Percentiles rank a stretch among this genome's conserved stretches.
Evolutionary conservation across 1,140 invertebrate species (phyloP).

Genomic region (Matsumurasca onukii): DNA sequence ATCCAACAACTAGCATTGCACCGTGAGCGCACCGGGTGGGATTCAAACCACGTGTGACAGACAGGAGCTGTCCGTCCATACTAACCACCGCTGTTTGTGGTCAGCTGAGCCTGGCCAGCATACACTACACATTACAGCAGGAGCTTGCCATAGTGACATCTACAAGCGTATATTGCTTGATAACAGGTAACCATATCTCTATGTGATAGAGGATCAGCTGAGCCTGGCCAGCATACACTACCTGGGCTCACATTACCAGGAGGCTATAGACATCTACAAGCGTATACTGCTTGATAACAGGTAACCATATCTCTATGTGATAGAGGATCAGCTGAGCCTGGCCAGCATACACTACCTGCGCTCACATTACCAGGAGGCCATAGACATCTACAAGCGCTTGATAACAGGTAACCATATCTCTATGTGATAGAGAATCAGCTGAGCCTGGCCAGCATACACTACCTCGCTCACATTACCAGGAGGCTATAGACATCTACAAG

Average conservation of each 20-base stretch:
- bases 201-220: conserved; percentile 92
- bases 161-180: too few relatives aligned
- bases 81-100: too few relatives aligned
- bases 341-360: conserved; percentile 96
- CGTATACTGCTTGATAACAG: conserved; percentile 88
- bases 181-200: too few relatives aligned
- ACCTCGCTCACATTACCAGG: conserved; percentile 95
- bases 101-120: too few relatives aligned
- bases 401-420: conserved; percentile 90
- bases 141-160: too few relatives aligned
- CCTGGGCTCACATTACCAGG: conserved; percentile 93
- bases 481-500: conserved; percentile 99
- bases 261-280: conserved; percentile 99
- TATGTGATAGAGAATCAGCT: too few relatives aligned
- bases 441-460: conserved; percentile 95
- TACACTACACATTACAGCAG: too few relatives aligned
- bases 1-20: too few relatives aligned
- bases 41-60: too few relatives aligned
- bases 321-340: conserved; percentile 94
- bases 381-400: conserved; percentile 97
- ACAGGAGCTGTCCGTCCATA: too few relatives aligned
- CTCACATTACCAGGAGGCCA: conserved; percentile 97
- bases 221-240: conserved; percentile 97
- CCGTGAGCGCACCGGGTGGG: too few relatives aligned
- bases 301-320: too few relatives aligned